Evolutionary conservation across 2,113 vertebrate species (phyloP).

Genomic region (Cololabis saira): DNA sequence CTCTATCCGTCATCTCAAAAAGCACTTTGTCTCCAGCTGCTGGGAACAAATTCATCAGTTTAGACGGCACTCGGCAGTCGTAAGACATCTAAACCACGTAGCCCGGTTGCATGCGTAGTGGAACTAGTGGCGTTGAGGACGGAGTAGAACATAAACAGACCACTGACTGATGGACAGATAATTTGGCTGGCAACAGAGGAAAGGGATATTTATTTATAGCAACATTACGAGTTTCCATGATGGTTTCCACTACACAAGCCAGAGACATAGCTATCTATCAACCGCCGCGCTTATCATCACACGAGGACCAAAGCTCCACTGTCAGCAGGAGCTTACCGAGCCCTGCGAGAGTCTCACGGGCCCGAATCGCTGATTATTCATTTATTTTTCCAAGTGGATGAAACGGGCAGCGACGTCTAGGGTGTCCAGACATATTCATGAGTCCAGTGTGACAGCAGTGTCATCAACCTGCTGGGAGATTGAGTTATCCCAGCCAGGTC

Average conservation of each 20-base stretch:
- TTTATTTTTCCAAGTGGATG: not conserved
- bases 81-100: no score
- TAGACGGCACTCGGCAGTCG: no score
- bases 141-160: not conserved
- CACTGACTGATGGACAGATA: slow-evolving; percentile 20
- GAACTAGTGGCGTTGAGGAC: not conserved
- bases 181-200: slow-evolving; percentile 58
- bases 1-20: not conserved
- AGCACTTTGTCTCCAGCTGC: not conserved
- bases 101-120: no score
- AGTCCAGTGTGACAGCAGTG: no score
- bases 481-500: no score
- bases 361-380: not conserved
- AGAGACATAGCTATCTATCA: slow-evolving; percentile 60
- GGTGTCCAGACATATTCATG: no score
- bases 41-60: no score
- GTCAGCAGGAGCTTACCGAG: slow-evolving; percentile 40
- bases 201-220: slow-evolving; percentile 71
- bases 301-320: slow-evolving; percentile 32
- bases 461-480: no score
- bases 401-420: no score
- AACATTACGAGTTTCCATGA: slow-evolving; percentile 68
- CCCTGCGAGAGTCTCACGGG: not conserved
- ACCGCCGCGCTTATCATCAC: slow-evolving; percentile 45
- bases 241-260: slow-evolving; percentile 70